Conservation (phyloP, 2,888 invertebrate species). For the Chloromyia formosa region DNA sequence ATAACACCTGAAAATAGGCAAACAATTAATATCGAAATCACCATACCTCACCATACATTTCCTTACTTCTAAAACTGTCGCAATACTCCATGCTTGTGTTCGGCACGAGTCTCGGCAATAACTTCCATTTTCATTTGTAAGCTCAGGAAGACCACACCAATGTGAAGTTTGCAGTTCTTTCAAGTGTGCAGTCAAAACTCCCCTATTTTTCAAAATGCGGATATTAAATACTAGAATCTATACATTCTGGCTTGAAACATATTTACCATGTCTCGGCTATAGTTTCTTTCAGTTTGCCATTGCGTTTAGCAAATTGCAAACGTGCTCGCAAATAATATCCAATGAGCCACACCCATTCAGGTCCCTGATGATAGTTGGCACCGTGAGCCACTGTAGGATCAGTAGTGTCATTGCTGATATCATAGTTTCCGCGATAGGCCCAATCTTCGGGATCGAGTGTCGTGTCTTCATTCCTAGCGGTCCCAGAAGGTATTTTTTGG, state of each 20-base stretch:
- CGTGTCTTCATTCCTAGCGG: conserved; percentile 98
- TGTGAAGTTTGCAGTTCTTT: conserved; percentile 78
- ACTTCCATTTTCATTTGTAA: conserved; percentile 88
- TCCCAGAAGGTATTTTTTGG: conserved; percentile 81
- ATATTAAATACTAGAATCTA: not conserved
- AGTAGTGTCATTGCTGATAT: conserved; percentile 87
- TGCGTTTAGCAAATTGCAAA: conserved; percentile 77
- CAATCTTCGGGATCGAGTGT: conserved; percentile 96
- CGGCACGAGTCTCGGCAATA: conserved; percentile 87
- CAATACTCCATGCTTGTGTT: conserved; percentile 97
- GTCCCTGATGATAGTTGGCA: conserved; percentile 99
- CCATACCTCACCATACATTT: not conserved
- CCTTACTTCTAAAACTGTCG: conserved; percentile 84
- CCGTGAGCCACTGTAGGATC: conserved; percentile 89
- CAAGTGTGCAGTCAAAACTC: conserved; percentile 75
- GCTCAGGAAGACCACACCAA: conserved; percentile 96
- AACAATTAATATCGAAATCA: not conserved
- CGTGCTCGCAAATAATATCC: conserved; percentile 93
- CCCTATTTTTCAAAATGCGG: conserved; percentile 60
- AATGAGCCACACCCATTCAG: conserved; percentile 98
- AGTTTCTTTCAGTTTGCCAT: conserved; percentile 67
- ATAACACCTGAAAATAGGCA: conserved; percentile 23
- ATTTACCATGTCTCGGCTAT: conserved; percentile 65
- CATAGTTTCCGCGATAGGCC: conserved; percentile 92
- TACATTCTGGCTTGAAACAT: not conserved